Evolutionary conservation across 2,113 vertebrate genomes (phyloP), one percentile per base, ranked within the genome.

Genomic region (Fukomys damarensis): DNA sequence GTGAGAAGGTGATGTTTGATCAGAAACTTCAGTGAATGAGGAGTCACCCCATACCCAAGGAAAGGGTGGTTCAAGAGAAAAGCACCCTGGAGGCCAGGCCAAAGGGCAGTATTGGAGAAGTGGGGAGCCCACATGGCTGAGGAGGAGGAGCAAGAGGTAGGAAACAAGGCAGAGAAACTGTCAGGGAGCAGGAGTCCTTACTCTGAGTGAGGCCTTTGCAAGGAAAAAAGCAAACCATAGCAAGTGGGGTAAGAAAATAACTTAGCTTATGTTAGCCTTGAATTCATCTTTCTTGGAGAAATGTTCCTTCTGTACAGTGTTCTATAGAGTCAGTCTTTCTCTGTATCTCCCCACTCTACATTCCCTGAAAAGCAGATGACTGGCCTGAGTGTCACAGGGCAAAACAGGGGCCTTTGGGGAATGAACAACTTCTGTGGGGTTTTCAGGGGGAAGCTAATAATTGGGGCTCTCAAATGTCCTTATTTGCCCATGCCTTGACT

Each of bases 241-340:
- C n/a, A n/a, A n/a, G n/a, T n/a, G n/a, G n/a, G n/a, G n/a, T n/a
- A 93, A 76, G 41, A 93, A 93, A 88, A 66, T 61, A 91, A 4
- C 83, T 63, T 85, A 86, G 66, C 10, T 56, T 65, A n/a, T 19
- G 28, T 0, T 56, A 58, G 81, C 8, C 41, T 56, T 94, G 24
- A 79, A 72, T 35, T 76, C 41, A 24, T 59, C 65, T 91, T 49
- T 43, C 30, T 38, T 3, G 8, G 46, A 79, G 76, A 79, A 35
- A 49, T 49, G 43, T 79, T 52, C 46, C 35, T 35, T 52, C 76
- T 79, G 46, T 52, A 32, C 7, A 79, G 8, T 52, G 46, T 79
- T 79, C 28, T 46, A 13, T 2, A 79, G 46, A 79, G 35, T 79
- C 76, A 79, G 11, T 52, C 74, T 43, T 41, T 41, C 68, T 41